phyloP scores from a whole-genome alignment of 2,797 vertebrate genomes.

The Dendrocincla tyrannina region DNA sequence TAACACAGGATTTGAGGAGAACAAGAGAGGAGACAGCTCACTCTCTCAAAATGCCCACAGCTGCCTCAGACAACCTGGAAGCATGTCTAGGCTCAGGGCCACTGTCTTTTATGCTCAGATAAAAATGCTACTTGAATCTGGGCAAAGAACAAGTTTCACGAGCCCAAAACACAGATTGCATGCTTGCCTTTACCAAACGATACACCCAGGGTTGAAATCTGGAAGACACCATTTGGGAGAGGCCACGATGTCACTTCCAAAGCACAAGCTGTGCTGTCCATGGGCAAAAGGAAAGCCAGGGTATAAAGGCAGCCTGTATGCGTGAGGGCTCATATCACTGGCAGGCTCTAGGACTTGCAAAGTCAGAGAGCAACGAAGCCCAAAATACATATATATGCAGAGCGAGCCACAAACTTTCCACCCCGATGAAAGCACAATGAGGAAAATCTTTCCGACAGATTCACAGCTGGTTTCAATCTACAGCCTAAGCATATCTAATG shows the following conservation, averaged over 20 bases:
- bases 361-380: not conserved
- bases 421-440: conserved; percentile 46
- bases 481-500: conserved; percentile 59
- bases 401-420: conserved; percentile 25
- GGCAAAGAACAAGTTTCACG: not conserved
- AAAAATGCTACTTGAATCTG: not conserved
- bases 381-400: not conserved
- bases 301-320: not conserved
- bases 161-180: conserved; percentile 51
- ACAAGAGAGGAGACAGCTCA: not conserved
- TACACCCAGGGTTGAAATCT: not conserved
- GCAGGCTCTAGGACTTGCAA: not conserved
- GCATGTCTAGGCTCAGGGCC: not conserved
- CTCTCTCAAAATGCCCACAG: not conserved
- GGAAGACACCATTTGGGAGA: not conserved
- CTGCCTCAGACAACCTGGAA: not conserved
- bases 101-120: not conserved
- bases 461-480: conserved; percentile 60
- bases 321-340: conserved; percentile 19
- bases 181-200: not conserved
- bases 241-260: not conserved
- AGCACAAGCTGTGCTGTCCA: not conserved
- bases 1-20: not conserved
- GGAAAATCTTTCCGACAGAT: conserved; percentile 59
- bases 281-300: not conserved